Conservation (phyloP, 2,888 invertebrate species). For the Adelphocoris suturalis region DNA sequence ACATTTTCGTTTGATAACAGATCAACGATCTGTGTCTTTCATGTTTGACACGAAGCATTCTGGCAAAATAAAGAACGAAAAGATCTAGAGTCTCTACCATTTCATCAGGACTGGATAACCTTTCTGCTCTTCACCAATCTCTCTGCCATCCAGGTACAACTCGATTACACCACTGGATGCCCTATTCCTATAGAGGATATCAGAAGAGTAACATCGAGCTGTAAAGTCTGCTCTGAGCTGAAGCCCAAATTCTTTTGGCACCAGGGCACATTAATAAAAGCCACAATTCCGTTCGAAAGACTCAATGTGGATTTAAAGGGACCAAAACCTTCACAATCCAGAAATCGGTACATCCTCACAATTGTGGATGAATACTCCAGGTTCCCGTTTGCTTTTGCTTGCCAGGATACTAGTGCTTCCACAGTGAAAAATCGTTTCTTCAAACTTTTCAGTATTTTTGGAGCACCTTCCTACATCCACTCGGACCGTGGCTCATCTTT, state of each 20-base stretch:
- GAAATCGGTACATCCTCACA: conserved; percentile 67
- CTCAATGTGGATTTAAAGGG: conserved; percentile 45
- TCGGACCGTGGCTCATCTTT: background rate
- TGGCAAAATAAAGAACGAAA: conserved; percentile 47
- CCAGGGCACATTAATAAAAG: conserved; percentile 69
- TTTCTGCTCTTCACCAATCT: conserved; percentile 51
- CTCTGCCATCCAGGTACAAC: conserved; percentile 74
- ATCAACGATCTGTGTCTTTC: conserved; percentile 6
- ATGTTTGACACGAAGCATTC: conserved; percentile 41
- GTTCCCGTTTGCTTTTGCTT: conserved; percentile 52
- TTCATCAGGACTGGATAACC: background rate
- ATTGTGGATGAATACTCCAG: conserved; percentile 73
- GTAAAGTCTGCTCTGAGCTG: conserved; percentile 59
- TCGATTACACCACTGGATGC: conserved; percentile 74
- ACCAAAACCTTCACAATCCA: conserved; percentile 58
- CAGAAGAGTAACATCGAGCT: background rate
- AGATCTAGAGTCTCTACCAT: conserved; percentile 62
- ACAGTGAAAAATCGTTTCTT: too few relatives aligned
- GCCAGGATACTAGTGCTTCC: too few relatives aligned
- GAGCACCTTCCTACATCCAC: background rate
- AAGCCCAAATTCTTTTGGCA: conserved; percentile 49
- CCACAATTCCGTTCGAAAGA: conserved; percentile 16
- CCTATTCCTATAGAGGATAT: conserved; percentile 73
- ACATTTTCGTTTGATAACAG: conserved; percentile 32
- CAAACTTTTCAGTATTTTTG: background rate